A percentile compares a stretch with the other conserved stretches of the same genome.
Evolutionary conservation across 2,113 vertebrate genomes (phyloP).

Genomic region (Raja brachyura): DNA sequence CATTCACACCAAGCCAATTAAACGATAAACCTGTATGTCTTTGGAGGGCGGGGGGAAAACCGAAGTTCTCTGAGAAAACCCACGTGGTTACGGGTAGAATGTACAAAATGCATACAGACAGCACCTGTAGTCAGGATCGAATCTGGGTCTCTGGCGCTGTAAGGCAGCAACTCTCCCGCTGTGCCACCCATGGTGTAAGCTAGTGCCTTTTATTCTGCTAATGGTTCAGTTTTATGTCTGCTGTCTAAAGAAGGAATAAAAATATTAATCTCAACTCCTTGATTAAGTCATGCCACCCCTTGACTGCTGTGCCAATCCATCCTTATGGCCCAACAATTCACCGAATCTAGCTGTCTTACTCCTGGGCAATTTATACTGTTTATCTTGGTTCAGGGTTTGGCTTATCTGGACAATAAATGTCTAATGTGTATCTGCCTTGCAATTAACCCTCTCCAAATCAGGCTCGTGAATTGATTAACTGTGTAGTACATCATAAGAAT

Average conservation of each 20-base stretch:
- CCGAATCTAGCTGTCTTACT: background rate
- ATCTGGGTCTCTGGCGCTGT: too few relatives aligned
- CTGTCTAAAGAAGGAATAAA: background rate
- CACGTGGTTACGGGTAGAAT: too few relatives aligned
- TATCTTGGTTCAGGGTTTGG: background rate
- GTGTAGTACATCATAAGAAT: background rate
- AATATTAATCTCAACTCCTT: background rate
- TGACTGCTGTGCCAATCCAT: background rate
- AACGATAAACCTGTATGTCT: too few relatives aligned
- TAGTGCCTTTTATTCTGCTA: background rate
- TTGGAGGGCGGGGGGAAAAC: too few relatives aligned
- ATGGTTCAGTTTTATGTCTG: background rate
- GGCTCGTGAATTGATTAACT: background rate
- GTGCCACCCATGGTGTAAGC: background rate
- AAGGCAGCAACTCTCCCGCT: too few relatives aligned
- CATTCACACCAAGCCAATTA: too few relatives aligned
- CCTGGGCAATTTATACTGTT: background rate
- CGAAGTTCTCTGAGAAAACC: too few relatives aligned
- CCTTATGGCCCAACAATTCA: background rate
- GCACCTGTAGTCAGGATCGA: too few relatives aligned
- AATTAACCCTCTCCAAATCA: background rate
- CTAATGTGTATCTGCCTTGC: background rate
- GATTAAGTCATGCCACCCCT: background rate
- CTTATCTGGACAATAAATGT: background rate
- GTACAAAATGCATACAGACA: too few relatives aligned